Percentiles rank a stretch among this genome's conserved stretches.
Evolutionary conservation across 2,888 invertebrate species (phyloP).

Genomic region (Timema cristinae): DNA sequence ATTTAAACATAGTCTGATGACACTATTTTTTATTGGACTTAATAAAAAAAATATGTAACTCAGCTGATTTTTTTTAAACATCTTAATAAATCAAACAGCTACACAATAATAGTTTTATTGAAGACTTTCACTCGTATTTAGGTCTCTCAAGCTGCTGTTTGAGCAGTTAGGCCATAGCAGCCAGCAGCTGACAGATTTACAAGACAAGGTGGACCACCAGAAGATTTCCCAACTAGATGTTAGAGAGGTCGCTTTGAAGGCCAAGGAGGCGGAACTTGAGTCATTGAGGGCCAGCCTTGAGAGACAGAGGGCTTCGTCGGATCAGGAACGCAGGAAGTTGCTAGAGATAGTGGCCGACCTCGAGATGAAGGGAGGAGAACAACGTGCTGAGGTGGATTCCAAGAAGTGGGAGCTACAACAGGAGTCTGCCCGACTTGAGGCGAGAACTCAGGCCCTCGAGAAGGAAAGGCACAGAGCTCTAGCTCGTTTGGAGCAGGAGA

Average conservation of each 20-base stretch:
- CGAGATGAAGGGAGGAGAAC: constrained; percentile 56
- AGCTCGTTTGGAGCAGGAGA: constrained; percentile 54
- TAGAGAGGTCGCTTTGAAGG: constrained; percentile 49
- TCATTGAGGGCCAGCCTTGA: constrained; percentile 55
- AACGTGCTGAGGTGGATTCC: constrained; percentile 49
- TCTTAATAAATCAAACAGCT: too few species aligned
- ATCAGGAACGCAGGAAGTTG: constrained; percentile 53
- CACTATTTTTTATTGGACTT: too few species aligned
- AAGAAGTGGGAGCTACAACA: constrained; percentile 52
- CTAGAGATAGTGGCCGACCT: constrained; percentile 52
- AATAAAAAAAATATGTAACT: too few species aligned
- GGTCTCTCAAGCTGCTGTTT: constrained; percentile 39
- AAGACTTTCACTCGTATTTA: not conserved
- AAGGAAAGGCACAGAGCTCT: constrained; percentile 58
- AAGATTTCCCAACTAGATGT: constrained; percentile 47
- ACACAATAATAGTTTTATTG: too few species aligned
- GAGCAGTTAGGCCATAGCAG: constrained; percentile 50
- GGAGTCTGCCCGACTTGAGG: constrained; percentile 57
- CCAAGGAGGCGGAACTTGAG: constrained; percentile 56
- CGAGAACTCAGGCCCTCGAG: constrained; percentile 57
- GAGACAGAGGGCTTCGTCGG: constrained; percentile 53
- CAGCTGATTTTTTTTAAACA: too few species aligned
- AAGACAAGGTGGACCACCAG: constrained; percentile 49
- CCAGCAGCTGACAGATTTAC: constrained; percentile 46
- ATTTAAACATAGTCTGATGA: too few species aligned